Conservation (phyloP, 1,140 invertebrate genomes). For the Lasaia peninsularis region DNA sequence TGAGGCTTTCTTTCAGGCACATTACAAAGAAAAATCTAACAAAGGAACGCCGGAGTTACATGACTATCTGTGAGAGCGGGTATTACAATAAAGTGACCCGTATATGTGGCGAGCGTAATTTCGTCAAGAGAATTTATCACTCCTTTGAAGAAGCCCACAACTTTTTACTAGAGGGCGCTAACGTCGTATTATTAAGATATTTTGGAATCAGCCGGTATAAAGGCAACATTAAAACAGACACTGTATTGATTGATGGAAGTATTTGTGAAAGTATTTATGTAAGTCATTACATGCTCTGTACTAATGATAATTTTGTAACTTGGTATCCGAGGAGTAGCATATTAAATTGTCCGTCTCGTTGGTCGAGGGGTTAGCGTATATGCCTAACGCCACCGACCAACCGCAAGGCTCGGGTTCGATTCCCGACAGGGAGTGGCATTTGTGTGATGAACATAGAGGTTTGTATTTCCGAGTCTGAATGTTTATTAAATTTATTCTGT, state of each 20-base stretch:
- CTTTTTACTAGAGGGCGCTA: slow-evolving; percentile 80
- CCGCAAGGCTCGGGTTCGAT: too few species aligned
- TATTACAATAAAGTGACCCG: slow-evolving; percentile 72
- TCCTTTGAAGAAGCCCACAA: slow-evolving; percentile 58
- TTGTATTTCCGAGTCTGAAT: too few species aligned
- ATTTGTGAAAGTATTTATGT: slow-evolving; percentile 79
- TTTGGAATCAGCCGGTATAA: slow-evolving; percentile 75
- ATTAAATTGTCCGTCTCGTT: not conserved
- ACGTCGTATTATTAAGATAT: slow-evolving; percentile 79
- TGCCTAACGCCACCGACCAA: too few species aligned
- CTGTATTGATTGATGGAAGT: slow-evolving; percentile 78
- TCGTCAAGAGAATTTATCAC: slow-evolving; percentile 59
- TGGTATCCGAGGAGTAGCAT: not conserved
- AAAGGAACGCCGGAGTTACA: slow-evolving; percentile 71
- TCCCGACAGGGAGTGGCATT: too few species aligned
- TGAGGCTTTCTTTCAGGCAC: slow-evolving; percentile 39
- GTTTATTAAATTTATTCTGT: too few species aligned
- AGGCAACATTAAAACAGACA: slow-evolving; percentile 76
- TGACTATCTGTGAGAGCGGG: slow-evolving; percentile 64
- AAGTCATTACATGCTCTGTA: slow-evolving; percentile 38
- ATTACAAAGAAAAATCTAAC: slow-evolving; percentile 54
- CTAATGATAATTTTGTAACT: not conserved
- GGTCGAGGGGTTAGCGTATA: too few species aligned
- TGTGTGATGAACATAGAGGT: too few species aligned
- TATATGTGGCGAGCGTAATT: slow-evolving; percentile 52